Base-by-base conservation (phyloP, 1,140 invertebrate species). In the Papilio machaon region DNA sequence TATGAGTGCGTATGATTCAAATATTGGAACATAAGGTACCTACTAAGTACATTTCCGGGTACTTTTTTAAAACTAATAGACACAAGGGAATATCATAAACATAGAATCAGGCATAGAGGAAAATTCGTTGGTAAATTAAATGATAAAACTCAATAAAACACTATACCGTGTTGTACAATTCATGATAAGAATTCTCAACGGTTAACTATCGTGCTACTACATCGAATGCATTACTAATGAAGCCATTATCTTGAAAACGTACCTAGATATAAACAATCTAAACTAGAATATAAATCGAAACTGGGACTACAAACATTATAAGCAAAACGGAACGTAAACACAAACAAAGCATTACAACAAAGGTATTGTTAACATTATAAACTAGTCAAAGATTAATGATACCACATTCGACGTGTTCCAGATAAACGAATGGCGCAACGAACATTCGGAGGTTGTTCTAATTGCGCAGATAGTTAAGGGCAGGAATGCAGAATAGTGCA, bases 401-500 rank as follows among this genome's bases (percentile, higher is more conserved):
- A 43, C 17, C 46, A 74, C 64, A 70, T 70, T 70, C 17, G 73
- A 74, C 38, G 73, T 74, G 43, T 74, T 74, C 73, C 73, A 74
- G 73, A 74, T 74, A 74, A 74, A 74, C 73, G 46, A 74, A 76
- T 76, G 6, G 23, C 43, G 13, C n/a, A 49, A 19, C 47, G n/a
- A 76, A 49, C 46, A 76, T 76, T 54, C 46, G 74, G 47, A 47
- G 11, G 43, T 47, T 76, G 23, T 76, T 76, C 81, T 82, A 80
- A 70, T 81, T 81, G 82, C 79, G 76, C 81, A 82, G 81, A 89
- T 87, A 88, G 84, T 87, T 89, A 88, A 89, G 88, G 88, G 87
- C 84, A 81, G 85, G 88, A 87, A 88, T 90, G 84, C 82, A 81
- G 81, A 80, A 82, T 82, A 81, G 82, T 73, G 84, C 83, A 87